Evolutionary conservation across 2,888 invertebrate species (phyloP).

Genomic region (Ryuthela nishihirai): DNA sequence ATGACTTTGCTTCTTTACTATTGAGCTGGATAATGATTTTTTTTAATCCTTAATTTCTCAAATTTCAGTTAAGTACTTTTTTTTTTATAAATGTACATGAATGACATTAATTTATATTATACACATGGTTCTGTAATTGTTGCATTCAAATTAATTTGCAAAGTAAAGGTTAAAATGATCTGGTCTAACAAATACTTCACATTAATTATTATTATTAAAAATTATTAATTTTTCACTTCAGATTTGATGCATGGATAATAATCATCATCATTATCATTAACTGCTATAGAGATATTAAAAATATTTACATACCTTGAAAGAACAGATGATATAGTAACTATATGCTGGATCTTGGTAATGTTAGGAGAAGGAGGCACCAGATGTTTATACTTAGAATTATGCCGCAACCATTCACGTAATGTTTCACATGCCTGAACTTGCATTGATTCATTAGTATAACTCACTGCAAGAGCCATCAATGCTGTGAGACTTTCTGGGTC

Average conservation of each 20-base stretch:
- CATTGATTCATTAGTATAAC: slow-evolving; percentile 93
- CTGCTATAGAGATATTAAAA: too few relatives aligned
- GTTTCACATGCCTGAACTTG: slow-evolving; percentile 83
- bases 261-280: too few relatives aligned
- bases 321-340: slow-evolving; percentile 47
- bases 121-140: neutral
- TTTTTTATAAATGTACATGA: slow-evolving; percentile 39
- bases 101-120: neutral
- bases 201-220: too few relatives aligned
- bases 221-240: neutral
- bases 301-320: slow-evolving; percentile 46
- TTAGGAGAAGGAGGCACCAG: slow-evolving; percentile 55
- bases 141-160: neutral
- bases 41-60: too few relatives aligned
- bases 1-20: too few relatives aligned
- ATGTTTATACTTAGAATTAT: slow-evolving; percentile 76
- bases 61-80: neutral
- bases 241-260: neutral
- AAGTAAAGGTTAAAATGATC: too few relatives aligned
- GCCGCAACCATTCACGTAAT: slow-evolving; percentile 61
- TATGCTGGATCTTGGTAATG: slow-evolving; percentile 10
- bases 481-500: slow-evolving; percentile 76
- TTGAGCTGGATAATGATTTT: too few relatives aligned
- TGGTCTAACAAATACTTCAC: too few relatives aligned
- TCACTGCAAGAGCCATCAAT: slow-evolving; percentile 84